Evolutionary conservation across 1,140 invertebrate species (phyloP).

Genomic region (Ericerus pela): DNA sequence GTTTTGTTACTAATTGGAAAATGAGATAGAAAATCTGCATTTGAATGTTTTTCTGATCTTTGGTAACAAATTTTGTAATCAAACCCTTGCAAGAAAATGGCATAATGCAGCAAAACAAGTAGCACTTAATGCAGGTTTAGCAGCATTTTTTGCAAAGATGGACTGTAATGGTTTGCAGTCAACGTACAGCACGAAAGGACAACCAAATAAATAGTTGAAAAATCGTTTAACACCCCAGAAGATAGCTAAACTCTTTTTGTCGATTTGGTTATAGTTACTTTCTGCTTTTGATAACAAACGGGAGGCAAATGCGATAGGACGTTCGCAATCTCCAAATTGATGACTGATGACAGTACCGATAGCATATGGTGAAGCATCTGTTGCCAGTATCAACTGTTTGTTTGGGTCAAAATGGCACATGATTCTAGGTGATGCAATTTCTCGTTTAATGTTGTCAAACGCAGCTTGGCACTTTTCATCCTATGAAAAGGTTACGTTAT

Average conservation of each 20-base stretch:
- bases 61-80: constrained; percentile 13
- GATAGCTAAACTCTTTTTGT: constrained; percentile 34
- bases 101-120: not conserved
- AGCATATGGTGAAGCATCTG: constrained; percentile 27
- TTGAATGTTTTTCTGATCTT: constrained; percentile 8
- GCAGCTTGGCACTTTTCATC: constrained; percentile 13
- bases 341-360: constrained; percentile 29
- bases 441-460: constrained; percentile 19
- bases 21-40: constrained; percentile 9
- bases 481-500: constrained; percentile 18
- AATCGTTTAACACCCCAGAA: constrained; percentile 31
- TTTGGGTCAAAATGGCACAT: constrained; percentile 26
- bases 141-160: constrained; percentile 27
- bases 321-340: constrained; percentile 21
- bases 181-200: constrained; percentile 9
- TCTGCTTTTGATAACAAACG: constrained; percentile 25
- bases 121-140: not conserved
- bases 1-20: no score
- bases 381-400: constrained; percentile 22
- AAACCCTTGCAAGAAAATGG: constrained; percentile 6
- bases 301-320: constrained; percentile 30
- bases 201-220: constrained; percentile 24
- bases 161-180: constrained; percentile 14
- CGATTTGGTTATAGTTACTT: constrained; percentile 31
- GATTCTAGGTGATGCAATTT: constrained; percentile 17